These are phyloP conservation scores for Orchesella cincta DNA, from an alignment of 1,140 invertebrate species.

Conservation along the genomic window DNA sequence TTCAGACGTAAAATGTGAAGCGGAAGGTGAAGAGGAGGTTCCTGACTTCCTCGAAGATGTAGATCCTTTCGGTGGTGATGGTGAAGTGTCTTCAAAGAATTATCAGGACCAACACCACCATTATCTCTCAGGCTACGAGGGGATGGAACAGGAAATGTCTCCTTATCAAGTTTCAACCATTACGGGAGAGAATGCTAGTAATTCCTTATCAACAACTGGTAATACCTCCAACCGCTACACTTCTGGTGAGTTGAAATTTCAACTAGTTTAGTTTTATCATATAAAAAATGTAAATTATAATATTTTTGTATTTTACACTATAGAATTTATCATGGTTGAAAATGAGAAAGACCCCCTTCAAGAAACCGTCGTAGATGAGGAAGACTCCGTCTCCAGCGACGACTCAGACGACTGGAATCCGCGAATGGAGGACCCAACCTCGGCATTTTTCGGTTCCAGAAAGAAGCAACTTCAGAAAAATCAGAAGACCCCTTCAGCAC, in stretches of 20 bases:
- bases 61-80: neutral
- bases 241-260: neutral
- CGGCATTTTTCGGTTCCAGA: neutral
- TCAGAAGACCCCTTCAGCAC: neutral
- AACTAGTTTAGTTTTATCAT: too few species aligned
- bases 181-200: neutral
- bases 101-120: too few species aligned
- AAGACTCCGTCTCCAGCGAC: neutral
- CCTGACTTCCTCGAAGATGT: neutral
- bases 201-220: neutral
- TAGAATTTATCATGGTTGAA: too few species aligned
- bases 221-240: neutral
- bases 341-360: too few species aligned
- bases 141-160: neutral
- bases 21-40: neutral
- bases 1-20: neutral
- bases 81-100: neutral
- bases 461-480: neutral
- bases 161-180: neutral
- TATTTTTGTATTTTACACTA: too few species aligned
- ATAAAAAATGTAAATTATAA: too few species aligned
- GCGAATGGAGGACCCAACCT: neutral
- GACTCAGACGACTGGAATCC: neutral
- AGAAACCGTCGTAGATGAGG: too few species aligned
- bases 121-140: too few species aligned